Percentiles rank a stretch among this genome's conserved stretches.
phyloP scores from a whole-genome alignment of 64 coral and sea anemone species.

The Montipora sp. region DNA sequence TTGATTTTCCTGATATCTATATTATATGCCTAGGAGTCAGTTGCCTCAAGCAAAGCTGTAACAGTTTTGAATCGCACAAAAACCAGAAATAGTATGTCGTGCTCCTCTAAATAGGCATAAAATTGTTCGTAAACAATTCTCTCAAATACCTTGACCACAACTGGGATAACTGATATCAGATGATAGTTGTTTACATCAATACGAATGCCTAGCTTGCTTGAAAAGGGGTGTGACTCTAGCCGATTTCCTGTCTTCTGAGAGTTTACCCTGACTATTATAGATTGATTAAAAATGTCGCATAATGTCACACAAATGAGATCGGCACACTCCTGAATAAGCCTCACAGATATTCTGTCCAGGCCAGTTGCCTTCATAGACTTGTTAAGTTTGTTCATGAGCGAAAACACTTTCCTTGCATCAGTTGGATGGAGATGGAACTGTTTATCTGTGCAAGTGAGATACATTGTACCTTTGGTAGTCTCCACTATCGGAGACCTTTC shows the following conservation, averaged over 20 bases:
- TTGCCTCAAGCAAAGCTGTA: conserved; percentile 17
- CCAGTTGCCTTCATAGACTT: not conserved
- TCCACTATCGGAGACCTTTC: too few relatives aligned
- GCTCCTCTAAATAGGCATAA: conserved; percentile 59
- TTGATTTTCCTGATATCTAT: too few relatives aligned
- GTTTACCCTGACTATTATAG: not conserved
- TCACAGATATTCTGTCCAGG: not conserved
- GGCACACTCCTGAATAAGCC: conserved; percentile 41
- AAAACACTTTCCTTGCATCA: too few relatives aligned
- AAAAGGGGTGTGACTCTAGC: not conserved
- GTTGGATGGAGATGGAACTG: too few relatives aligned
- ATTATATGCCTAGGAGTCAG: too few relatives aligned
- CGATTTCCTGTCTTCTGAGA: too few relatives aligned
- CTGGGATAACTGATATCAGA: conserved; percentile 39
- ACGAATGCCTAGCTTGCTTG: not conserved
- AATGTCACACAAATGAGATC: conserved; percentile 48
- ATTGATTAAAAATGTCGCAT: conserved; percentile 57
- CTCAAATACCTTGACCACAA: conserved; percentile 48
- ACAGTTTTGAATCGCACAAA: conserved; percentile 19
- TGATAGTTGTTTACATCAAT: conserved; percentile 29
- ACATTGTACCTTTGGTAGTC: too few relatives aligned
- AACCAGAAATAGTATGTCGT: conserved; percentile 56
- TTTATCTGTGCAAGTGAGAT: too few relatives aligned
- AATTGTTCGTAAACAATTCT: conserved; percentile 50
- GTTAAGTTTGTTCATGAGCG: too few relatives aligned